These are phyloP conservation scores for Cichladusa arquata DNA, from an alignment of 2,113 vertebrate genomes.

Conservation along the genomic window DNA sequence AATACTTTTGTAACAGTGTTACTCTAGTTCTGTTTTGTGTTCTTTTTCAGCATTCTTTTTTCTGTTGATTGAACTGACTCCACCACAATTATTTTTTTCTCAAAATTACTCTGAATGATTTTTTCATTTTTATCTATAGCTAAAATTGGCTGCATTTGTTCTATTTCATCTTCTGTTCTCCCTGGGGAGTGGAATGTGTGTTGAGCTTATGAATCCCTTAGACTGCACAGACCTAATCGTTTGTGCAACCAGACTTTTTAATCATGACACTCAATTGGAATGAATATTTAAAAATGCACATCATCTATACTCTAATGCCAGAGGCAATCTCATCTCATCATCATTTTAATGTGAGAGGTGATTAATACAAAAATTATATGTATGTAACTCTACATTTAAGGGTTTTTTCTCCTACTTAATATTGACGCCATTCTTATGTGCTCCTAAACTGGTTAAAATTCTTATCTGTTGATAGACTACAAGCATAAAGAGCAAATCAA, in stretches of 20 bases:
- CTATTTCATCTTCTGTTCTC: background rate
- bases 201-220: background rate
- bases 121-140: background rate
- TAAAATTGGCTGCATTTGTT: background rate
- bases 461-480: background rate
- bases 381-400: background rate
- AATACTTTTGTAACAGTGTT: background rate
- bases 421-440: background rate
- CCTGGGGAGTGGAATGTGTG: background rate
- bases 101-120: background rate
- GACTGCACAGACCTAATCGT: background rate
- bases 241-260: background rate
- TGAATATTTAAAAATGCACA: background rate
- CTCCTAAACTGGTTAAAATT: background rate
- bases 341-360: background rate
- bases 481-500: background rate
- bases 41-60: background rate
- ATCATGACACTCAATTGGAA: background rate
- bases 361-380: background rate
- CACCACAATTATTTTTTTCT: background rate
- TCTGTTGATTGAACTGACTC: background rate
- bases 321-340: background rate
- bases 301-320: background rate
- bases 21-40: background rate
- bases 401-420: background rate